These are phyloP conservation scores for Nemotelus nigrinus DNA, from an alignment of 2,888 invertebrate species.

Conservation along the genomic window DNA sequence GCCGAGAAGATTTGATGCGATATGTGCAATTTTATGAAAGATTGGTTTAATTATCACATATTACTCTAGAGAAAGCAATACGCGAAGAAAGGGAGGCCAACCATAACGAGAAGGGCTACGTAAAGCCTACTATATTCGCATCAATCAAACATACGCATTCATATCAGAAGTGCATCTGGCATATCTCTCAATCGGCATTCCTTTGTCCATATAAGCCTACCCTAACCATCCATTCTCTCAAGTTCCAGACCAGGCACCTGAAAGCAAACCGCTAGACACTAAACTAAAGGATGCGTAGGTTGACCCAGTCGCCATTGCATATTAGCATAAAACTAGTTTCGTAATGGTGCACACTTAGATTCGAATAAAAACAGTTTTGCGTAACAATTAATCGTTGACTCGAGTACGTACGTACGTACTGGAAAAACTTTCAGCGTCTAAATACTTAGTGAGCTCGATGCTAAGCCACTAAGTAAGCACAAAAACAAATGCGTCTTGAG, in stretches of 20 bases:
- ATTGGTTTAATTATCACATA: too few species aligned
- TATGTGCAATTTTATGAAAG: too few species aligned
- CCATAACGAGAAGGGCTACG: too few species aligned
- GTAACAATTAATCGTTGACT: conserved; percentile 35
- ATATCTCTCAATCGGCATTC: too few species aligned
- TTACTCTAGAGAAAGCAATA: too few species aligned
- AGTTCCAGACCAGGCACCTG: neutral
- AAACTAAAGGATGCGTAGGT: conserved; percentile 38
- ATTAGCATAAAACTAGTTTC: conserved; percentile 33
- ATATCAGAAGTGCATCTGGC: too few species aligned
- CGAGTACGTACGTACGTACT: neutral
- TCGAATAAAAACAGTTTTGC: conserved; percentile 17
- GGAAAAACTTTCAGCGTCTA: too few species aligned
- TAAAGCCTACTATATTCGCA: too few species aligned
- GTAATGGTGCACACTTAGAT: neutral
- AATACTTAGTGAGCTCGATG: neutral
- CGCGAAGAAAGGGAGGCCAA: too few species aligned
- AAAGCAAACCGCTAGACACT: conserved; percentile 3
- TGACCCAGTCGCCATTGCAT: conserved; percentile 14
- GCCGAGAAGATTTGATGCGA: too few species aligned
- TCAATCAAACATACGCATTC: too few species aligned
- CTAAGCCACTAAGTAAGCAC: neutral
- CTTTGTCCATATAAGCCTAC: too few species aligned
- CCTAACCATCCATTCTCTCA: neutral
- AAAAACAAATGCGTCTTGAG: neutral